Evolutionary conservation across 1,140 invertebrate genomes (phyloP).

Genomic region (Apis florea): DNA sequence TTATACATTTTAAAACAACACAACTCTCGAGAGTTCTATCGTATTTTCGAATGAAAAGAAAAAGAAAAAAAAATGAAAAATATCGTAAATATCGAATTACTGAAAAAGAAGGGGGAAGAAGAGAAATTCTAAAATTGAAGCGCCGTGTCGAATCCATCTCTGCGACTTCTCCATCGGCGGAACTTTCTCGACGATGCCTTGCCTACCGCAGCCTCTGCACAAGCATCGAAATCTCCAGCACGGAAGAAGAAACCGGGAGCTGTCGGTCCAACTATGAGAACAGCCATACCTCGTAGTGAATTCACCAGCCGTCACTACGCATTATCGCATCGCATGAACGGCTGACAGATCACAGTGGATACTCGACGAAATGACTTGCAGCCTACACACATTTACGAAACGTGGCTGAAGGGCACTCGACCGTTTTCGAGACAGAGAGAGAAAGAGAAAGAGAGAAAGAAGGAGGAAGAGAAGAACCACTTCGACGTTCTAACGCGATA

Average conservation of each 20-base stretch:
- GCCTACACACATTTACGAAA: slow-evolving; percentile 13
- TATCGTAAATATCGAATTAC: background rate
- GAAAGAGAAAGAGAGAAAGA: too few relatives aligned
- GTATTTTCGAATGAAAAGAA: background rate
- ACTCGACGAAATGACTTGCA: slow-evolving; percentile 42
- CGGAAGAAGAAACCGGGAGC: slow-evolving; percentile 2
- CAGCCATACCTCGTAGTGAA: slow-evolving; percentile 49
- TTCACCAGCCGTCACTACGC: slow-evolving; percentile 54
- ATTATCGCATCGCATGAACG: slow-evolving; percentile 51
- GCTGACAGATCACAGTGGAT: slow-evolving; percentile 51
- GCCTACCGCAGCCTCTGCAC: slow-evolving; percentile 3
- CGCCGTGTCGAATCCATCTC: background rate
- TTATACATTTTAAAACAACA: background rate
- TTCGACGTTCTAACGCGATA: slow-evolving; percentile 1
- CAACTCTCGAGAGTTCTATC: background rate
- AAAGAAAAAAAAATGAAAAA: background rate
- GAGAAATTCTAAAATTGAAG: background rate
- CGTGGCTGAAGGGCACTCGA: slow-evolving; percentile 18
- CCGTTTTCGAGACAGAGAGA: background rate
- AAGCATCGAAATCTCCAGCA: slow-evolving; percentile 8
- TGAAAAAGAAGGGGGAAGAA: background rate
- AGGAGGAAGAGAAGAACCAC: background rate
- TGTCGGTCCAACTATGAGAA: slow-evolving; percentile 31
- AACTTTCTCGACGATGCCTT: background rate
- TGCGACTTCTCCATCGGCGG: too few relatives aligned